These are phyloP conservation scores for Lottia scabra DNA, from an alignment of 2,888 invertebrate genomes.

Conservation along the genomic window DNA sequence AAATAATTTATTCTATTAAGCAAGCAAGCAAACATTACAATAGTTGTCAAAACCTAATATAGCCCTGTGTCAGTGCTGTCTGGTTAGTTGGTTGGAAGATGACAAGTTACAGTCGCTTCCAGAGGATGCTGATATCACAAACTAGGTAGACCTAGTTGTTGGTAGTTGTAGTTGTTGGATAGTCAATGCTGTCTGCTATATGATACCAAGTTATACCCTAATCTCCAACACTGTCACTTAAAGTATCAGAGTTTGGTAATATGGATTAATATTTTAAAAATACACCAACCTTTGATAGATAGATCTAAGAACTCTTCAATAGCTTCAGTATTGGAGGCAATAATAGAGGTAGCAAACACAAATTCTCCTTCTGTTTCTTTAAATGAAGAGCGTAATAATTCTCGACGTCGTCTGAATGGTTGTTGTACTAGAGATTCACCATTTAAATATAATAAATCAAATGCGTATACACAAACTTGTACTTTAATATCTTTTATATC, in stretches of 20 bases:
- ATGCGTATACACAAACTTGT: slow-evolving; percentile 95
- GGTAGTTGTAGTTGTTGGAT: too few species aligned
- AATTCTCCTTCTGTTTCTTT: slow-evolving; percentile 80
- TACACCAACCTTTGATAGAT: slow-evolving; percentile 81
- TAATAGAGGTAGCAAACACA: slow-evolving; percentile 85
- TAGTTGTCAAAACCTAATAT: too few species aligned
- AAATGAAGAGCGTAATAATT: slow-evolving; percentile 75
- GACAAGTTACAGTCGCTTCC: too few species aligned
- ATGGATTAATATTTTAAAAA: neutral
- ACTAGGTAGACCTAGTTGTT: too few species aligned
- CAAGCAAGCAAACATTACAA: too few species aligned
- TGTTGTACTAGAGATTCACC: slow-evolving; percentile 84
- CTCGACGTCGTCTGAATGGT: slow-evolving; percentile 82
- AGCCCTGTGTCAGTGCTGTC: too few species aligned
- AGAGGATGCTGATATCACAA: too few species aligned
- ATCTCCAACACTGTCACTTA: too few species aligned
- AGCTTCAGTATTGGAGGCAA: slow-evolving; percentile 88
- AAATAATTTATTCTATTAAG: too few species aligned
- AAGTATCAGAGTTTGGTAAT: neutral
- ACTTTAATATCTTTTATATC: slow-evolving; percentile 82
- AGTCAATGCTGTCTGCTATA: too few species aligned
- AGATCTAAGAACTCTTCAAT: slow-evolving; percentile 94
- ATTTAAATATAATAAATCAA: slow-evolving; percentile 94
- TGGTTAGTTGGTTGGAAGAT: too few species aligned
- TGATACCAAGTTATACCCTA: too few species aligned